These are phyloP conservation scores for Palloptera scutellata DNA, from an alignment of 2,888 invertebrate species.

Conservation along the genomic window DNA sequence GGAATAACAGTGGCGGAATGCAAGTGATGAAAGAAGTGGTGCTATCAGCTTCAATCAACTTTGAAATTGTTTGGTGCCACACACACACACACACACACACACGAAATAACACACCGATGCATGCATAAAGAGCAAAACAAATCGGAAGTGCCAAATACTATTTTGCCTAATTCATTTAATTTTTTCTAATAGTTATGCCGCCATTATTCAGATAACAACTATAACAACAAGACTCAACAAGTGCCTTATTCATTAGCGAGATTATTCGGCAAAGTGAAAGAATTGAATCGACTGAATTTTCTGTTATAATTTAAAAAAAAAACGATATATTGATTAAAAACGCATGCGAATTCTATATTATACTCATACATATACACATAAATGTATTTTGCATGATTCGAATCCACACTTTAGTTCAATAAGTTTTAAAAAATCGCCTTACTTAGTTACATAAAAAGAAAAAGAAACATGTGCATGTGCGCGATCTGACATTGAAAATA, in stretches of 20 bases:
- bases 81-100: neutral
- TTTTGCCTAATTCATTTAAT: too few species aligned
- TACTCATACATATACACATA: too few species aligned
- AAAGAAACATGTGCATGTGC: too few species aligned
- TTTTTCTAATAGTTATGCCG: too few species aligned
- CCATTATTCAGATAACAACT: neutral
- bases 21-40: neutral
- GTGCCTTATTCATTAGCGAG: conserved; percentile 18
- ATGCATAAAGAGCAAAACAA: conserved; percentile 2
- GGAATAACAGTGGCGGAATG: neutral
- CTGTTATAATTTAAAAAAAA: too few species aligned
- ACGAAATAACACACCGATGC: neutral
- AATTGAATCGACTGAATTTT: conserved; percentile 13
- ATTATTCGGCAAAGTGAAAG: neutral
- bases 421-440: too few species aligned
- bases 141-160: conserved; percentile 22
- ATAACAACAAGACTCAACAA: conserved; percentile 17
- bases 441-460: too few species aligned
- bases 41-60: neutral
- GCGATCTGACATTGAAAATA: too few species aligned
- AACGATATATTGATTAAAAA: too few species aligned
- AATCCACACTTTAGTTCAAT: too few species aligned
- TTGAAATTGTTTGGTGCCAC: neutral
- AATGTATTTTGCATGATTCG: too few species aligned
- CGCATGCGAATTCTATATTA: too few species aligned